Evolutionary conservation across 2,888 invertebrate species (phyloP).

Genomic region (Notocelia uddmanniana): DNA sequence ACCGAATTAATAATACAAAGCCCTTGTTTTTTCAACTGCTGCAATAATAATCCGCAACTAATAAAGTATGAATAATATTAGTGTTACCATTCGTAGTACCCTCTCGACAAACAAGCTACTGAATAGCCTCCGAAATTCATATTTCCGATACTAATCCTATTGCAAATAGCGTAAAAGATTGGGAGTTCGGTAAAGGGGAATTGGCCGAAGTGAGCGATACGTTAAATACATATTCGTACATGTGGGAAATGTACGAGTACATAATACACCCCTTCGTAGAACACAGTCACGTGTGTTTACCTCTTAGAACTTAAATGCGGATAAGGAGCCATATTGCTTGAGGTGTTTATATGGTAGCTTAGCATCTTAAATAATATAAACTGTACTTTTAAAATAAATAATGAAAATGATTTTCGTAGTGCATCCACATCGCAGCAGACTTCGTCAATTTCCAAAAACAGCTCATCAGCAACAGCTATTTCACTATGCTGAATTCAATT

Average conservation of each 20-base stretch:
- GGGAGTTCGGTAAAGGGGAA: slow-evolving; percentile 52
- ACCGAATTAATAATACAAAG: slow-evolving; percentile 5
- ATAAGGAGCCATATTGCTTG: not conserved
- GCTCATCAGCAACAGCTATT: too few species aligned
- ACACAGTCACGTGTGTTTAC: not conserved
- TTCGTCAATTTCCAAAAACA: too few species aligned
- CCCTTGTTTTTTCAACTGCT: slow-evolving; percentile 31
- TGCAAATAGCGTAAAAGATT: slow-evolving; percentile 60
- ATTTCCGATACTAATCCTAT: slow-evolving; percentile 58
- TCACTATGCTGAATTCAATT: too few species aligned
- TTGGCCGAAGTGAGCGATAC: slow-evolving; percentile 39
- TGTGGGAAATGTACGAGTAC: slow-evolving; percentile 3
- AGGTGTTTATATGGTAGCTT: too few species aligned
- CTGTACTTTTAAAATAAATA: too few species aligned
- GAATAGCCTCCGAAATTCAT: slow-evolving; percentile 67
- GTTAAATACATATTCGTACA: not conserved
- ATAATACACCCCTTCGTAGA: slow-evolving; percentile 15
- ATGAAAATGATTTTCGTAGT: too few species aligned
- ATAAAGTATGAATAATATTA: slow-evolving; percentile 47
- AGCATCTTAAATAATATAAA: too few species aligned
- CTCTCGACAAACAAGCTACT: slow-evolving; percentile 64
- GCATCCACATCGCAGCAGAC: too few species aligned
- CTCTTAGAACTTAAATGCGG: not conserved
- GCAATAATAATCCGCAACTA: slow-evolving; percentile 34
- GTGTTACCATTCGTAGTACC: slow-evolving; percentile 49